phyloP scores from a whole-genome alignment of 2,797 vertebrate genomes.

The Euphonia xanthogaster region DNA sequence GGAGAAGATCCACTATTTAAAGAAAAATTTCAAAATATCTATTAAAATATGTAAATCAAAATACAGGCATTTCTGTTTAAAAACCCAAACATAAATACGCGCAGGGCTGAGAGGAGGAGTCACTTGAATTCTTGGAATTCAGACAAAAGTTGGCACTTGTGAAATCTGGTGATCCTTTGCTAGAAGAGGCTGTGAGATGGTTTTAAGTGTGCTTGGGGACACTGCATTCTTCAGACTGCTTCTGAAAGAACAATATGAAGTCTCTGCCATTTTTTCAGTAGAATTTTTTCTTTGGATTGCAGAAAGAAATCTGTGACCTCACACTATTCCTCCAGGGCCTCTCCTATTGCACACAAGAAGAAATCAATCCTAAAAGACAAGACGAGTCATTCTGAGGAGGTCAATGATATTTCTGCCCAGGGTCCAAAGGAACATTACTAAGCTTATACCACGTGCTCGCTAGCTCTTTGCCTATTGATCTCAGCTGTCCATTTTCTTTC shows the following conservation, averaged over 20 bases:
- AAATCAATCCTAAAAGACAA: not conserved
- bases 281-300: not conserved
- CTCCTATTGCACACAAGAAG: not conserved
- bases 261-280: not conserved
- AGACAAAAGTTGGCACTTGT: not conserved
- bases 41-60: not conserved
- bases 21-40: not conserved
- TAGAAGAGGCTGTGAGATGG: not conserved
- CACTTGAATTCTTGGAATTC: not conserved
- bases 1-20: not conserved
- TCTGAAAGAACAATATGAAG: not conserved
- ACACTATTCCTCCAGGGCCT: not conserved
- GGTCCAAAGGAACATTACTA: not conserved
- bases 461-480: not conserved
- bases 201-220: not conserved
- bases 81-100: rapidly evolving
- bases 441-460: not conserved
- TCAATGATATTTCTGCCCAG: not conserved
- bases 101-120: not conserved
- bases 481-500: not conserved
- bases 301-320: not conserved
- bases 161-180: not conserved
- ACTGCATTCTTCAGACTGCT: not conserved
- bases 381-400: not conserved
- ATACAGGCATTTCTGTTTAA: not conserved